Conservation (phyloP, 2,888 invertebrate species). For the Alloscopus bannaensis region DNA sequence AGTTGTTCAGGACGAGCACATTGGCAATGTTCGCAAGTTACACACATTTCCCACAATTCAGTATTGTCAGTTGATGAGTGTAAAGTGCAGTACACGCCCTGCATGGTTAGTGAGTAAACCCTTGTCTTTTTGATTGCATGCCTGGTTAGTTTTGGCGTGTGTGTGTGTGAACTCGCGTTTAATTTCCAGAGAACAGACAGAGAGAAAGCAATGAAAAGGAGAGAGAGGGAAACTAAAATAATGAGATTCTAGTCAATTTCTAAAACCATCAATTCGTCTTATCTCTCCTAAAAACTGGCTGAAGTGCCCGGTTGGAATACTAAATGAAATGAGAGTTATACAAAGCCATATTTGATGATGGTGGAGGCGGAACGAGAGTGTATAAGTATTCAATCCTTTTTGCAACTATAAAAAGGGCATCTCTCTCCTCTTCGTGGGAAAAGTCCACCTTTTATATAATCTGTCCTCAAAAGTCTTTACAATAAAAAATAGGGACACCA, state of each 20-base stretch:
- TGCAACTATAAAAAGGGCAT: constrained; percentile 3
- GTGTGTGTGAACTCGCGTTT: constrained; percentile 29
- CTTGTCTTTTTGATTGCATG: neutral
- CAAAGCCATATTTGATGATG: constrained; percentile 5
- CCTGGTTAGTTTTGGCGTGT: constrained; percentile 4
- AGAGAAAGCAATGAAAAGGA: constrained; percentile 53
- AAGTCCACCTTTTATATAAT: constrained; percentile 49
- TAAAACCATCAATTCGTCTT: constrained; percentile 64
- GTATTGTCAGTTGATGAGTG: constrained; percentile 45
- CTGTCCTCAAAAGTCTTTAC: constrained; percentile 47
- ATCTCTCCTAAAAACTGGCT: constrained; percentile 58
- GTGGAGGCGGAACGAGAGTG: no score
- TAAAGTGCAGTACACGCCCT: constrained; percentile 37
- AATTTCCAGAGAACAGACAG: constrained; percentile 30
- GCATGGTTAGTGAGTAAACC: constrained; percentile 12
- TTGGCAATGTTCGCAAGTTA: no score
- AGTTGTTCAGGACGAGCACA: no score
- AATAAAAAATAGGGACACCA: constrained; percentile 44
- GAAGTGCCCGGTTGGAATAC: constrained; percentile 56
- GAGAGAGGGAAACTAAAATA: constrained; percentile 55
- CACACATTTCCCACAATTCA: constrained; percentile 19
- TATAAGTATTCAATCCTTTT: neutral
- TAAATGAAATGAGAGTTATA: constrained; percentile 42
- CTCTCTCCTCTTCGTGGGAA: no score
- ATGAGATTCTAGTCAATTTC: constrained; percentile 64